A percentile compares a stretch with the other conserved stretches of the same genome.
Evolutionary conservation across 2,797 vertebrate genomes (phyloP).

Genomic region (Trichosurus vulpecula): DNA sequence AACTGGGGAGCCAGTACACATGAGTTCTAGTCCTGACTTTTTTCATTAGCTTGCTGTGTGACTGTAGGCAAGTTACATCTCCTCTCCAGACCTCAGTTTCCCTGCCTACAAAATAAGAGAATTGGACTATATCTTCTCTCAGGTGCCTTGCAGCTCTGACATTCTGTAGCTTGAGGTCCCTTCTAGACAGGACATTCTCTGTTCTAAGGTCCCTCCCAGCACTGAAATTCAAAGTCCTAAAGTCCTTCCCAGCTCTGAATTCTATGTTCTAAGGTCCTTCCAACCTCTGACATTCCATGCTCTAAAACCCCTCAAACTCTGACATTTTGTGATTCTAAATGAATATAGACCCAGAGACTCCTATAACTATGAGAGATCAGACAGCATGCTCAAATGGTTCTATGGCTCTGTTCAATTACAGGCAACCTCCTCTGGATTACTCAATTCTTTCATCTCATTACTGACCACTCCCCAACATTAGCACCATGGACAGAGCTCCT

Average conservation of each 20-base stretch:
- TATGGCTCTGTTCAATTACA: not conserved
- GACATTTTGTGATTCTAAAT: not conserved
- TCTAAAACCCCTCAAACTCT: not conserved
- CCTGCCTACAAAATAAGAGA: not conserved
- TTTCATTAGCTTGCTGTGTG: not conserved
- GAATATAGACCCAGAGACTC: not conserved
- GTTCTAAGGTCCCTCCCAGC: not conserved
- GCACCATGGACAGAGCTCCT: not conserved
- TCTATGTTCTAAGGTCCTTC: not conserved
- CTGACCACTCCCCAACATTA: not conserved
- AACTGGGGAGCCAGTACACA: not conserved
- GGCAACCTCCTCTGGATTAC: not conserved
- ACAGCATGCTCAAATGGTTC: not conserved
- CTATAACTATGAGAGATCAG: not conserved
- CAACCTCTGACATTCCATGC: not conserved
- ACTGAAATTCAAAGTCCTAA: not conserved
- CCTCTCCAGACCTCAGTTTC: not conserved
- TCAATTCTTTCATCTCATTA: not conserved
- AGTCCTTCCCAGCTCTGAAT: not conserved
- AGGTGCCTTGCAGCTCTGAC: not conserved
- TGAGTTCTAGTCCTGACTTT: not conserved
- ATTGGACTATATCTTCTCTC: not conserved
- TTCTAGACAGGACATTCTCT: not conserved
- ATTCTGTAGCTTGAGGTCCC: not conserved
- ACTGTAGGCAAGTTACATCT: not conserved